Evolutionary conservation across 2,888 invertebrate genomes (phyloP), one percentile per base, ranked within the genome.

Genomic region (Apotomis turbidana): DNA sequence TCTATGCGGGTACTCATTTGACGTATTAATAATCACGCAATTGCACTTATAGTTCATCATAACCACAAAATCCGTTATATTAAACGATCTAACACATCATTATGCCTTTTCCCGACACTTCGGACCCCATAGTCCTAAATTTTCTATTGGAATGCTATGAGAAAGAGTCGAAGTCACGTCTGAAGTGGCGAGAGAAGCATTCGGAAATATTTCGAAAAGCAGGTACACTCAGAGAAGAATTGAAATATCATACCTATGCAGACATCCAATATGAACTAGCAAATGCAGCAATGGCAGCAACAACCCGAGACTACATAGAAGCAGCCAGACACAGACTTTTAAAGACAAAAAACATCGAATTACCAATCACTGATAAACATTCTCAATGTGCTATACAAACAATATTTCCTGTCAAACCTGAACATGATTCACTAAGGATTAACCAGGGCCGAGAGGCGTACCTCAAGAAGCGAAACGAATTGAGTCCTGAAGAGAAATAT

Each of bases 401-500:
- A 15, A 70, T 70, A 64, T 59, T 64, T n/a, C 70, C 70, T n/a
- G 36, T 70, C 6, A 41, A 58, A 12, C 52, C 63, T 13, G 57
- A 64, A 6, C 55, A 51, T 13, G 49, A 62, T 51, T 57, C 62
- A 46, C 41, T 70, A 3, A 57, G 62, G n/a, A 15, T 38, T 3
- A 1, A 70, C 5, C 55, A 70, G 36, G 69, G 73, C 60, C 63
- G 74, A 62, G 73, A 76, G 61, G 57, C 71, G 61, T 74, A 74
- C 62, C 44, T 70, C 64, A 76, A 75, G 46, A 61, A 71, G 62
- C 61, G 62, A 12, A 57, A 49, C 36, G 60, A 64, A 15, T 9
- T 68, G 10, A 63, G 70, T 69, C 69, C 76, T 8, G 74, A 77
- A 62, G 76, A 80, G 13, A 81, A 77, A 66, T 81, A 78, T 60